These are phyloP conservation scores for Sciurus carolinensis DNA, from an alignment of 2,797 vertebrate species.

Conservation along the genomic window DNA sequence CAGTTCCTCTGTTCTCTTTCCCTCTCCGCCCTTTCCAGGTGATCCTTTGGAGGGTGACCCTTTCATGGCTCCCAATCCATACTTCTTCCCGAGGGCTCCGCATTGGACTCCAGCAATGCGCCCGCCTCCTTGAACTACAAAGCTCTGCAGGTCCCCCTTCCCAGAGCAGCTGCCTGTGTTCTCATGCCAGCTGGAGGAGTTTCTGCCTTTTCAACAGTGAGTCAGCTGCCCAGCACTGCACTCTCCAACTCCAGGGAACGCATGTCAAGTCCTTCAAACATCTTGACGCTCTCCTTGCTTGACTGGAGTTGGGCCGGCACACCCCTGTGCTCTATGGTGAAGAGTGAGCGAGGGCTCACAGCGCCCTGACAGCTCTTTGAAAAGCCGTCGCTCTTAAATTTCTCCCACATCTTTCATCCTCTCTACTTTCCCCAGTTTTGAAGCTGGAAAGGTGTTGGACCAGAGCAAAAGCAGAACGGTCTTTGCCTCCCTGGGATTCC, in stretches of 20 bases:
- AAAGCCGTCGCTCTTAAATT: not conserved
- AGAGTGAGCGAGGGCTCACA: not conserved
- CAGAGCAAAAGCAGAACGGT: not conserved
- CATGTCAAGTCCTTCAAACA: not conserved
- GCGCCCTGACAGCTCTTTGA: not conserved
- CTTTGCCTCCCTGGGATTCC: not conserved
- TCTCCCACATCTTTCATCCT: not conserved
- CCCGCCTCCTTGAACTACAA: not conserved
- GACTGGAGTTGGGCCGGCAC: not conserved
- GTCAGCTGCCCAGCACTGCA: not conserved
- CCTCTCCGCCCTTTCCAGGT: not conserved
- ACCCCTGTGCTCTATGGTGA: not conserved
- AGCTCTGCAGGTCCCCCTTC: not conserved
- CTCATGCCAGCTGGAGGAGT: not conserved
- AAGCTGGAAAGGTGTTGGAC: not conserved
- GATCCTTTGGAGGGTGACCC: not conserved
- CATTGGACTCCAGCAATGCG: not conserved
- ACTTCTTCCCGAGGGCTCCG: not conserved
- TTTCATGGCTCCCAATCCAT: not conserved
- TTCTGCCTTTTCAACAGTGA: not conserved
- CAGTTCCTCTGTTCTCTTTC: not conserved
- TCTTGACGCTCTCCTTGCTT: slow-evolving; percentile 15
- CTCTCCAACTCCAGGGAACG: not conserved
- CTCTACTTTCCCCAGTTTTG: fast-evolving
- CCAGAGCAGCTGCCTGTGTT: not conserved